Conservation (phyloP, 2,113 vertebrate species). For the Notarius quadriscutis region DNA sequence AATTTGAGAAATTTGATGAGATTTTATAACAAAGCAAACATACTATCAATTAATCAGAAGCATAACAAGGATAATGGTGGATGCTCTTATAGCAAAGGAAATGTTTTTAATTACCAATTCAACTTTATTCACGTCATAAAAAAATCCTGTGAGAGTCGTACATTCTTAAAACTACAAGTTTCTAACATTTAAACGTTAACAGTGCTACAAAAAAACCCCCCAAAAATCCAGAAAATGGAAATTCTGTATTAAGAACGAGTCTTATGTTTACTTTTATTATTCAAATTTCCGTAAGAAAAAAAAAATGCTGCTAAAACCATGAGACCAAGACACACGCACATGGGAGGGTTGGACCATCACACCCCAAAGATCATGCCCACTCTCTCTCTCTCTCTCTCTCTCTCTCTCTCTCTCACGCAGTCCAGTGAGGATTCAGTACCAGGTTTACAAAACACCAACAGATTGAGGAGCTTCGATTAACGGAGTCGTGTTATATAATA, state of each 20-base stretch:
- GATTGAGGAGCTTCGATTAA: not conserved
- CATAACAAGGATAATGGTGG: not conserved
- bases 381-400: not conserved
- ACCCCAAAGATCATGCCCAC: not conserved
- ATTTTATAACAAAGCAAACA: conserved; percentile 30
- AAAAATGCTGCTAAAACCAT: not conserved
- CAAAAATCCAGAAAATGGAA: not conserved
- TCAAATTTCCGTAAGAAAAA: not conserved
- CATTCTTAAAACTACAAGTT: not conserved
- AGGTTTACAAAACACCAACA: not conserved
- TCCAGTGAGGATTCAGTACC: not conserved
- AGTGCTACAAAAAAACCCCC: not conserved
- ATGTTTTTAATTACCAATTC: not conserved
- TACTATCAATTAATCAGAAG: conserved; percentile 3
- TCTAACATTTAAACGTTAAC: not conserved
- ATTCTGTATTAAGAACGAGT: not conserved
- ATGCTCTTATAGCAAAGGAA: not conserved
- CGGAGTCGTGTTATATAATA: not conserved
- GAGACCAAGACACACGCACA: not conserved
- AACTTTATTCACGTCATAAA: not conserved
- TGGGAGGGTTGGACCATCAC: not conserved
- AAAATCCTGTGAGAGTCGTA: not conserved
- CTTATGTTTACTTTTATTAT: not conserved
- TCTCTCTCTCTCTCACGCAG: no score
- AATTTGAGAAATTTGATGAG: conserved; percentile 30